A percentile compares a stretch with the other conserved stretches of the same genome.
Evolutionary conservation across 2,113 vertebrate genomes (phyloP).

Genomic region (Rostratula benghalensis): DNA sequence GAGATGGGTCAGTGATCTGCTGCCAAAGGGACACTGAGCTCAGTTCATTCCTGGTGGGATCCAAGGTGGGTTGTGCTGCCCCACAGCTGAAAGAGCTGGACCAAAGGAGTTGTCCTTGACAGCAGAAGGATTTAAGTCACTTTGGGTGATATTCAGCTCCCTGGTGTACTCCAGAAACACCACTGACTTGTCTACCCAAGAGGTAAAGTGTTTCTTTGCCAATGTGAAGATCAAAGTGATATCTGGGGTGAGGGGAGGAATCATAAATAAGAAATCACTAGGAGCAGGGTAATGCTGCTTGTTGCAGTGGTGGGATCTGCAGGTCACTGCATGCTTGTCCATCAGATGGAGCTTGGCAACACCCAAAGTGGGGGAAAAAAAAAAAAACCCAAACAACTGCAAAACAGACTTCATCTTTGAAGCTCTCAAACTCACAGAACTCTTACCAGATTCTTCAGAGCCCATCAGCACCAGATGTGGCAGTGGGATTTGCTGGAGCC

Average conservation of each 20-base stretch:
- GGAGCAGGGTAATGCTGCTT: background rate
- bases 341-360: accelerated
- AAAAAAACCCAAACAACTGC: background rate
- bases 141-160: accelerated
- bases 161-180: background rate
- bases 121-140: background rate
- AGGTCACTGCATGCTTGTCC: accelerated
- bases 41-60: accelerated
- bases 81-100: accelerated
- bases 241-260: background rate
- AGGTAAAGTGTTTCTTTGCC: background rate
- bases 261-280: too few relatives aligned
- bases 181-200: background rate
- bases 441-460: background rate
- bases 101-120: background rate
- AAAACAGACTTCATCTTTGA: background rate
- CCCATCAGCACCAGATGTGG: accelerated
- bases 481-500: background rate
- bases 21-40: background rate
- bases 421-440: background rate
- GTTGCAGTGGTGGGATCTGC: background rate
- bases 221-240: background rate
- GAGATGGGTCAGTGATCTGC: accelerated
- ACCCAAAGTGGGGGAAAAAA: background rate
- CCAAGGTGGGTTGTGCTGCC: background rate